These are phyloP conservation scores for Rhea pennata DNA, from an alignment of 2,113 vertebrate species.

Conservation along the genomic window DNA sequence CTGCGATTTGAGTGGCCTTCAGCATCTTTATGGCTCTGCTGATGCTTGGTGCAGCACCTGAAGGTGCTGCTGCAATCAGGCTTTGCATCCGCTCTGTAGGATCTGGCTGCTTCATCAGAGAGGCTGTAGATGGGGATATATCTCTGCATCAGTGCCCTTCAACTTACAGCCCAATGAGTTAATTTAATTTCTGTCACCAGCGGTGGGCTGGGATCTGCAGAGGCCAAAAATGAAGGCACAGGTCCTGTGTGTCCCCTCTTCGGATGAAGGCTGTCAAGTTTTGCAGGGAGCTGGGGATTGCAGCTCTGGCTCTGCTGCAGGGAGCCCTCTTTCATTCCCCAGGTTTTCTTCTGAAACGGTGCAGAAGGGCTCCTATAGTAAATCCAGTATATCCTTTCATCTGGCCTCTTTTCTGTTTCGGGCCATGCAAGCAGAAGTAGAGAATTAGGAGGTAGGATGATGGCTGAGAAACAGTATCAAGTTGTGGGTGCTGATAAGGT, in stretches of 20 bases:
- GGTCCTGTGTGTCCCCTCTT: background rate
- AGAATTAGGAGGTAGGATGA: background rate
- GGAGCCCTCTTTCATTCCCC: background rate
- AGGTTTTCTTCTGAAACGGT: background rate
- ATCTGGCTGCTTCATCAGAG: background rate
- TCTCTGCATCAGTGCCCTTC: constrained; percentile 4
- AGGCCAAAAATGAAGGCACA: background rate
- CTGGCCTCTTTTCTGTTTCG: background rate
- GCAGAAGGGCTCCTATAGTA: background rate
- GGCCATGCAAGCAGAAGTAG: background rate
- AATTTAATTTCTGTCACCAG: background rate
- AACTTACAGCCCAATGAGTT: background rate
- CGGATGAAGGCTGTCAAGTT: background rate
- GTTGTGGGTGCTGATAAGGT: background rate
- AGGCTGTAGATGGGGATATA: background rate
- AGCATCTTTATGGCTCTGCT: background rate
- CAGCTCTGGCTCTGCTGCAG: background rate
- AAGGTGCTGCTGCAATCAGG: background rate
- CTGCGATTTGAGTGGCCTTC: background rate
- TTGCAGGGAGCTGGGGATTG: background rate
- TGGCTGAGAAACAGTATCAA: background rate
- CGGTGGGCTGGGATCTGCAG: background rate
- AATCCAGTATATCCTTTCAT: background rate
- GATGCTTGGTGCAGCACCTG: background rate
- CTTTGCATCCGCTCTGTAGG: rapidly evolving